Base-by-base conservation (phyloP, 2,797 vertebrate species). In the Peromyscus attwateri region DNA sequence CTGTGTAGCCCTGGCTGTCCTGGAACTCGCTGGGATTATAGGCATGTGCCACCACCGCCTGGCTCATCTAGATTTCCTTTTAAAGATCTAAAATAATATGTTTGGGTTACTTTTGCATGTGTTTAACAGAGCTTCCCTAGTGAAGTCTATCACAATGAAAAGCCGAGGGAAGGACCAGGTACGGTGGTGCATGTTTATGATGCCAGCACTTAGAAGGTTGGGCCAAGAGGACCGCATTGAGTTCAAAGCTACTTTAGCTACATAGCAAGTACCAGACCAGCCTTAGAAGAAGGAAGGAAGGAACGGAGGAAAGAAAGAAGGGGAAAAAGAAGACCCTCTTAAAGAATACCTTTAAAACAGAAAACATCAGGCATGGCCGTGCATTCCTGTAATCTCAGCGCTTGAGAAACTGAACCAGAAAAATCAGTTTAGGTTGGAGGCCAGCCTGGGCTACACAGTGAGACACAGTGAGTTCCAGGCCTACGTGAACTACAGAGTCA, bases 151-250 rank as follows among this genome's bases (percentile, higher is more conserved):
- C 27, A 12, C 23, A 57, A 4, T 27, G 37, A 46, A 31, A 68
- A n/a, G 40, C 31, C 19, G 31, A 40, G 70, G 6, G 23, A 49
- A 49, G 46, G 49, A 13, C 23, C 66, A 55, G 49, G 16, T 46
- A 71, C 29, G 1, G 21, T 1, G 23, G 66, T 0, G 1, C 12
- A n/a, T 14, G 64, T 10, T 52, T 16, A 6, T 70, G n/a, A 27
- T 10, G 66, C 4, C 46, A 55, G 3, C 2, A 17, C 19, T 49
- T 52, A 31, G 46, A 70, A 71, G 34, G 31, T 16, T 17, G 31
- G 46, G 27, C 6, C 40, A 23, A n/a, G 34, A 37, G 23, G 34
- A n/a, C 2, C 29, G 34, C 31, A 71, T 1, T 29, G 46, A 27
- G 46, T 17, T 87, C 46, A 55, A 70, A 46, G 46, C 2, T 52